Conservation (phyloP, 2,888 invertebrate species). For the Polydrusus pterygomalis region DNA sequence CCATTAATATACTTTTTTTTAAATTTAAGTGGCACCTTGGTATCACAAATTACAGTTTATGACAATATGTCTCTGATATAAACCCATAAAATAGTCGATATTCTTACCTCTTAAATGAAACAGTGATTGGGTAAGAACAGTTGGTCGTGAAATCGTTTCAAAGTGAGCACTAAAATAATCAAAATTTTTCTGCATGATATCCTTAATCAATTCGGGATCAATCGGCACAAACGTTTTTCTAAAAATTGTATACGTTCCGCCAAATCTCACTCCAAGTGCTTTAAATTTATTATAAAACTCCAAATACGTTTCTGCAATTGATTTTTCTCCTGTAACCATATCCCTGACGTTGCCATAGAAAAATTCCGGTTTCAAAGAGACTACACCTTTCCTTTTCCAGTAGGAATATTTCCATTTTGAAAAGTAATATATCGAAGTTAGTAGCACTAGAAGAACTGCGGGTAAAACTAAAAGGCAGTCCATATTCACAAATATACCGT, state of each 20-base stretch:
- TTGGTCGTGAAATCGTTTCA: neutral
- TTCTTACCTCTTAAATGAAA: conserved; percentile 47
- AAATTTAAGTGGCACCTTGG: too few species aligned
- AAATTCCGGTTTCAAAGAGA: conserved; percentile 35
- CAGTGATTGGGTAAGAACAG: conserved; percentile 23
- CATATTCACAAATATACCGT: neutral
- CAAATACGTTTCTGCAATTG: conserved; percentile 17
- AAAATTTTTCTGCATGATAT: conserved; percentile 77
- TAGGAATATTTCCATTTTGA: conserved; percentile 47
- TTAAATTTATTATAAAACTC: conserved; percentile 52
- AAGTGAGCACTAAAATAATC: conserved; percentile 67
- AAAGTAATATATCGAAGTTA: conserved; percentile 20
- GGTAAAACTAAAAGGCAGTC: neutral
- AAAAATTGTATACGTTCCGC: conserved; percentile 69
- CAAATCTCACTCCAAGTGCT: conserved; percentile 54
- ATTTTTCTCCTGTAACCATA: conserved; percentile 16
- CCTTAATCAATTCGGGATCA: conserved; percentile 63
- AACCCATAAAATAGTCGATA: too few species aligned
- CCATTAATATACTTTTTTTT: too few species aligned
- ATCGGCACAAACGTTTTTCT: conserved; percentile 59
- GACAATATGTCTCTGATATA: too few species aligned
- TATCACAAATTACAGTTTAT: too few species aligned
- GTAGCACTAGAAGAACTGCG: neutral
- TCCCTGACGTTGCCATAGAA: conserved; percentile 35
- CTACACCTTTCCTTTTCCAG: conserved; percentile 56